Evolutionary conservation across 2,113 vertebrate genomes (phyloP), one percentile per base, ranked within the genome.

Genomic region (Sturnus vulgaris): DNA sequence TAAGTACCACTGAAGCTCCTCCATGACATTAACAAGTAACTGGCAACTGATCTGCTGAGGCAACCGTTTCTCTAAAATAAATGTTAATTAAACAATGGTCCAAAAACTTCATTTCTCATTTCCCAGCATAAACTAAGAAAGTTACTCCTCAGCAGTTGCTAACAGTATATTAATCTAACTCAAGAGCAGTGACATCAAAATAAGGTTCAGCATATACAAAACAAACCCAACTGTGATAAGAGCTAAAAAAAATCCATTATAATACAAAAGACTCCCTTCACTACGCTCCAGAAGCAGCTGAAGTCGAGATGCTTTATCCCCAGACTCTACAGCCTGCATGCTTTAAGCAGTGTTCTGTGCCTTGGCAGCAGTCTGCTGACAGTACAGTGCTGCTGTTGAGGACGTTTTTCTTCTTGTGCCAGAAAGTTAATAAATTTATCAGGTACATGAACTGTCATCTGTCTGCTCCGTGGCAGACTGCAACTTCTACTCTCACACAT

Each of bases 301-400:
- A 80, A 92, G 15, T 44, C 14, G 5, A 87, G 78, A 53, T 47
- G 61, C 63, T 61, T 84, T 55, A 81, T 61, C 61, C 49, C 56
- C 16, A 7, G 60, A 65, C 25, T 66, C 35, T 2, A 20, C 16
- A 49, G 35, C 11, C 52, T 0, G 0, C 5, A 2, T 12, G 49
- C 20, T 82, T 85, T 61, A 52, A 61, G 42, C 27, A 23, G 40
- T 15, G 47, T 37, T 91, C 81, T 73, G 47, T 66, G 65, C 35
- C 53, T 31, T 28, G 39, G 50, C 70, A 66, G 70, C 35, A 87
- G 83, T 37, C 39, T 57, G 28, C 57, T 44, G 53, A 84, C 69
- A 59, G 0, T 10, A 27, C 57, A 57, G 47, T 70, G 66, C 13
- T 88, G 73, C 85, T 90, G 50, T 2, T 3, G 8, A 70, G 15